These are phyloP conservation scores for Pristionchus mayeri DNA, from an alignment of 2,888 invertebrate genomes.

Conservation along the genomic window DNA sequence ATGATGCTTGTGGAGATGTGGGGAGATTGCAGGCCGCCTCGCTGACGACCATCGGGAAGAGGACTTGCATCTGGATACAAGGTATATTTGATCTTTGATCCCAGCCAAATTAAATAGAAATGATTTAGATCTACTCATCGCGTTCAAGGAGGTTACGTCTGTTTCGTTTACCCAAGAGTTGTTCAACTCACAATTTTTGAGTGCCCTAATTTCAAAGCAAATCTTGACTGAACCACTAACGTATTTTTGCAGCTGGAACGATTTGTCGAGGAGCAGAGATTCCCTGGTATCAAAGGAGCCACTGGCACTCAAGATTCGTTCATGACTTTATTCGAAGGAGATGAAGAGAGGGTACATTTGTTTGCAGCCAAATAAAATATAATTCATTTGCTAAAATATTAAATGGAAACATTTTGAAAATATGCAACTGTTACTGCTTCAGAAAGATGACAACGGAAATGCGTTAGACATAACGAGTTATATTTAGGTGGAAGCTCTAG, in stretches of 20 bases:
- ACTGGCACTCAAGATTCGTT: slow-evolving; percentile 89
- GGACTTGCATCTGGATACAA: slow-evolving; percentile 94
- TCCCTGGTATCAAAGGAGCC: slow-evolving; percentile 97
- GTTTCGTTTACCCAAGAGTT: background rate
- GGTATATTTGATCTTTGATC: no score
- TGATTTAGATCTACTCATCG: slow-evolving; percentile 94
- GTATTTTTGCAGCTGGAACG: slow-evolving; percentile 81
- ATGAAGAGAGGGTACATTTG: no score
- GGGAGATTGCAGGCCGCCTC: slow-evolving; percentile 87
- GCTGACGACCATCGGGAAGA: slow-evolving; percentile 96
- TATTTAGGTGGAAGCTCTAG: slow-evolving; percentile 83
- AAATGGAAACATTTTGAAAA: no score
- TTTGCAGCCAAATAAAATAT: no score
- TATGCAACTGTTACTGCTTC: no score
- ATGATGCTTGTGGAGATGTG: no score
- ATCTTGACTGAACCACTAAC: no score
- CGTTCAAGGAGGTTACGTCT: slow-evolving; percentile 83
- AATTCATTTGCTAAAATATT: no score
- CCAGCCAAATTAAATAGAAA: no score
- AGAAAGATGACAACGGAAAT: no score
- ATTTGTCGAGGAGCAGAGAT: slow-evolving; percentile 86
- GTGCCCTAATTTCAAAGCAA: background rate
- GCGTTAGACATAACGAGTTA: no score
- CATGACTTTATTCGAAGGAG: slow-evolving; percentile 90
- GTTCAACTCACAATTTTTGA: background rate